phyloP scores from a whole-genome alignment of 2,888 invertebrate genomes.

The Steromphala cineraria region DNA sequence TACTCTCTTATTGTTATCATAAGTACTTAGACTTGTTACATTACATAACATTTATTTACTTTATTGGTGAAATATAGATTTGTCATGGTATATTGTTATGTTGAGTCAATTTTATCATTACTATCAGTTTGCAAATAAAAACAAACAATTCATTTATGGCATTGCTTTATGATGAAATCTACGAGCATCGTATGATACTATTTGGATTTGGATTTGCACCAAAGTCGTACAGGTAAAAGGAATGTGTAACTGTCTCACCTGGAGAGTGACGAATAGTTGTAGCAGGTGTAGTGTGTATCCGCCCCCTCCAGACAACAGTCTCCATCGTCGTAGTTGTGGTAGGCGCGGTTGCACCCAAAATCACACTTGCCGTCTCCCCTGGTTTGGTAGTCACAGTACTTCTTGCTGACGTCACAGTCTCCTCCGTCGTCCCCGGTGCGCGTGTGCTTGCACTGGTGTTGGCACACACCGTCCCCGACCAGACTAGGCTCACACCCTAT shows the following conservation, averaged over 20 bases:
- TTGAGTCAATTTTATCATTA: too few species aligned
- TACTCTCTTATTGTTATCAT: too few species aligned
- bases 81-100: too few species aligned
- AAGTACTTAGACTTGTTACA: too few species aligned
- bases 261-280: slow-evolving; percentile 60
- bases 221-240: too few species aligned
- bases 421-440: slow-evolving; percentile 71
- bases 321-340: slow-evolving; percentile 67
- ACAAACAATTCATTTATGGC: too few species aligned
- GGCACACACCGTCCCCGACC: slow-evolving; percentile 66
- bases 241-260: slow-evolving; percentile 46
- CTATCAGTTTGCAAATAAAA: too few species aligned
- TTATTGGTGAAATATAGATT: too few species aligned
- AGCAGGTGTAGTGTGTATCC: slow-evolving; percentile 52
- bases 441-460: slow-evolving; percentile 62
- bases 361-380: slow-evolving; percentile 67
- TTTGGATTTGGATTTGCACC: too few species aligned
- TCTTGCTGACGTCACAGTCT: slow-evolving; percentile 63
- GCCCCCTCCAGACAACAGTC: slow-evolving; percentile 64
- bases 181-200: too few species aligned
- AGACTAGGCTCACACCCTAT: slow-evolving; percentile 61
- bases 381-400: slow-evolving; percentile 45
- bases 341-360: slow-evolving; percentile 62
- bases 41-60: too few species aligned
- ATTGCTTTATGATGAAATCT: too few species aligned